Conservation (phyloP, 1,140 invertebrate genomes). For the Lepidurus packardi region DNA sequence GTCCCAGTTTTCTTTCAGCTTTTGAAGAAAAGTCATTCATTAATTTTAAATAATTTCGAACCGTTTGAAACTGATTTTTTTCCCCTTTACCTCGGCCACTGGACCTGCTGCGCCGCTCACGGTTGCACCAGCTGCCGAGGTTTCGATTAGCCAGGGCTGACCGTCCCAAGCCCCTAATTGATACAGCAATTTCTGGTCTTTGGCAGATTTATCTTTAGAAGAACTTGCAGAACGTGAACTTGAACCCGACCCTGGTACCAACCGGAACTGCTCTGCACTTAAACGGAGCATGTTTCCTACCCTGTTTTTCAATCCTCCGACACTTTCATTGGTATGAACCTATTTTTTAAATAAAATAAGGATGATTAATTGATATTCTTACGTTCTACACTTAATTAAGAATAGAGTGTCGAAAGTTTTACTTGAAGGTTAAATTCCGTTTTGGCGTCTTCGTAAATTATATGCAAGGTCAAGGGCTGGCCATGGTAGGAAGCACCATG, state of each 20-base stretch:
- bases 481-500: slow-evolving; percentile 52
- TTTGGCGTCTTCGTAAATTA: slow-evolving; percentile 46
- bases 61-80: slow-evolving; percentile 22
- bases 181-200: slow-evolving; percentile 46
- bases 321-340: slow-evolving; percentile 49
- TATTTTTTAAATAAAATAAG: slow-evolving; percentile 33
- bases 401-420: slow-evolving; percentile 34
- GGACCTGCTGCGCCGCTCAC: slow-evolving; percentile 34
- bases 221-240: background rate
- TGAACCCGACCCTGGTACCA: slow-evolving; percentile 26
- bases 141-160: slow-evolving; percentile 40
- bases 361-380: background rate
- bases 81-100: slow-evolving; percentile 36
- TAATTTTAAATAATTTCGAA: background rate
- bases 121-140: slow-evolving; percentile 34
- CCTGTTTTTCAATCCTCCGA: slow-evolving; percentile 45
- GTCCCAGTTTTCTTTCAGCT: slow-evolving; percentile 38
- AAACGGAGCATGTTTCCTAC: slow-evolving; percentile 40
- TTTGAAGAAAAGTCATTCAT: background rate
- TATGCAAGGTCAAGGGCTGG: slow-evolving; percentile 45
- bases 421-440: slow-evolving; percentile 46
- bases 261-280: slow-evolving; percentile 44
- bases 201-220: slow-evolving; percentile 42
- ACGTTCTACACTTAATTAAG: background rate
- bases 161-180: slow-evolving; percentile 46